Conservation (phyloP, 2,888 invertebrate species). For the Pollenia amentaria region DNA sequence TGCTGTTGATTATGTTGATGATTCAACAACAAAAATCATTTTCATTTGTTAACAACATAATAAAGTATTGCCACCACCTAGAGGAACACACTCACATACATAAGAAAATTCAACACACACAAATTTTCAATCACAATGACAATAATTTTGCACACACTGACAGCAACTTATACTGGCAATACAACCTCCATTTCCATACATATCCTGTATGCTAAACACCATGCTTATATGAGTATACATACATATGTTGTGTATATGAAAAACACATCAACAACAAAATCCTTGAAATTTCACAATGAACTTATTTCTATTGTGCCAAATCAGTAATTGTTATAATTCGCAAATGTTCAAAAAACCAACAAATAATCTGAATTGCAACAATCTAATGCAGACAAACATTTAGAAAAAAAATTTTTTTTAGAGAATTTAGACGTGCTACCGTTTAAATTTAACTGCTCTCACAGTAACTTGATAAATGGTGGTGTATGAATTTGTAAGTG, state of each 20-base stretch:
- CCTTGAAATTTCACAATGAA: conserved; percentile 65
- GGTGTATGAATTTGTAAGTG: no score
- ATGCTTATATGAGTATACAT: no score
- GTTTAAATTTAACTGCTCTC: conserved; percentile 63
- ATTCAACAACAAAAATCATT: conserved; percentile 55
- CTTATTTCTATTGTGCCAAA: conserved; percentile 62
- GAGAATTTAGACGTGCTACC: conserved; percentile 26
- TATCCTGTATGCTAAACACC: conserved; percentile 19
- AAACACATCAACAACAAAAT: conserved; percentile 14
- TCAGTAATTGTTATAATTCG: conserved; percentile 70
- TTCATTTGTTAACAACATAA: conserved; percentile 51
- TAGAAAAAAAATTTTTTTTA: not conserved
- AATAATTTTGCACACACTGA: conserved; percentile 10
- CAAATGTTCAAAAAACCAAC: conserved; percentile 31
- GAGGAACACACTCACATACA: not conserved
- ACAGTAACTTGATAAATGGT: no score
- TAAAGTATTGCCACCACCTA: conserved; percentile 52
- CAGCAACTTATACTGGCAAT: not conserved
- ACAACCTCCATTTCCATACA: not conserved
- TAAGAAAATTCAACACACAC: not conserved
- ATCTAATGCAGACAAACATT: conserved; percentile 25
- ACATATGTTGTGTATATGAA: not conserved
- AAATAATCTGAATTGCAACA: conserved; percentile 3
- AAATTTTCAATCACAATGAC: conserved; percentile 51
- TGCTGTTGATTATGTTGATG: conserved; percentile 35